Conservation (phyloP, 2,113 vertebrate species). For the Gavialis gangeticus region DNA sequence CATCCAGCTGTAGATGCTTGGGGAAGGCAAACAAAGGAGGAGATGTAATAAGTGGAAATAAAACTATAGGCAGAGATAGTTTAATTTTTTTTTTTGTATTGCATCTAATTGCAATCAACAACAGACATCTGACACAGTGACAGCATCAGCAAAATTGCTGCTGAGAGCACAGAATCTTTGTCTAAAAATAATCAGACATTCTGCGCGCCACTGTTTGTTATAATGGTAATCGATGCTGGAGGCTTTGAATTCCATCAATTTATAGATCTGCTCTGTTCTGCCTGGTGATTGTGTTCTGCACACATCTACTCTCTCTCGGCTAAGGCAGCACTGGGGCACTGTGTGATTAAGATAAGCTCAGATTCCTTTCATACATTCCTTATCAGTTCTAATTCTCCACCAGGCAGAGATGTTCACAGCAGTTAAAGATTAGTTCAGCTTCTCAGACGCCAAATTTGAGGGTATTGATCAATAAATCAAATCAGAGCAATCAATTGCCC, state of each 20-base stretch:
- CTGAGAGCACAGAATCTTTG: conserved; percentile 99
- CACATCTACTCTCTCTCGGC: conserved; percentile 75
- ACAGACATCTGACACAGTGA: conserved; percentile 99
- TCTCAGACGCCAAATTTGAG: conserved; percentile 93
- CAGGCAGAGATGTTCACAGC: conserved; percentile 90
- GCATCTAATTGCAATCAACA: conserved; percentile 99
- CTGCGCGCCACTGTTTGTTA: conserved; percentile 98
- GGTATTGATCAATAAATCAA: conserved; percentile 99
- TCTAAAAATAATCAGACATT: conserved; percentile 99
- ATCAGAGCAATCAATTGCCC: conserved; percentile 95
- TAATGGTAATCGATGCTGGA: conserved; percentile 99
- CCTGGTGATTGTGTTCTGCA: conserved; percentile 91
- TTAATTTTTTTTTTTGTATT: conserved; percentile 92
- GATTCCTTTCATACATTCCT: conserved; percentile 92
- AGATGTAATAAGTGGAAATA: conserved; percentile 85
- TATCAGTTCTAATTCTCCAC: conserved; percentile 90
- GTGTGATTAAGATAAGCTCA: conserved; percentile 94
- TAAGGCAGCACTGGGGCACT: conserved; percentile 76
- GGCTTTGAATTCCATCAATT: conserved; percentile 99
- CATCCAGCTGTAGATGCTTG: conserved; percentile 82
- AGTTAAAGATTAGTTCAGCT: conserved; percentile 94
- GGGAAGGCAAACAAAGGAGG: conserved; percentile 82
- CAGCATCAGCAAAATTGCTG: conserved; percentile 99
- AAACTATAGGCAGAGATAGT: conserved; percentile 91
- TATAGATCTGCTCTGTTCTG: conserved; percentile 99